Conservation (phyloP, 2,113 vertebrate species). For the Oryzias javanicus region DNA sequence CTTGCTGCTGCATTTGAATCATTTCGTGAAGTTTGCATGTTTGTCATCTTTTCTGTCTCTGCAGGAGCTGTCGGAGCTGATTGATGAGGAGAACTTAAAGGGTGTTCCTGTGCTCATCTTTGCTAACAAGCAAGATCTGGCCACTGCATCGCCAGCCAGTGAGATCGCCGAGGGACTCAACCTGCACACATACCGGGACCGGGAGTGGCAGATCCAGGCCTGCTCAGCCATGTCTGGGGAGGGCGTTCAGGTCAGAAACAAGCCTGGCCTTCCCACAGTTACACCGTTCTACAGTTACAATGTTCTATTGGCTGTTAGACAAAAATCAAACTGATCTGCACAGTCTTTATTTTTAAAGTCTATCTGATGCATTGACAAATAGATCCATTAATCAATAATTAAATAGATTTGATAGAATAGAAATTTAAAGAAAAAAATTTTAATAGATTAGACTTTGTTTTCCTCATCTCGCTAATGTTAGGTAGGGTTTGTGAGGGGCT, state of each 20-base stretch:
- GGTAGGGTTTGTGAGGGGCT: no score
- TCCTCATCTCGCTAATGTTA: no score
- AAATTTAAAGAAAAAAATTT: no score
- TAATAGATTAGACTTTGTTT: no score
- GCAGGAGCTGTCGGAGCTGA: constrained; percentile 86
- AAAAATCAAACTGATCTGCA: no score
- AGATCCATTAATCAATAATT: no score
- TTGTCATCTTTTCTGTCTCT: background rate
- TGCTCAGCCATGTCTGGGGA: constrained; percentile 87
- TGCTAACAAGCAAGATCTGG: constrained; percentile 89
- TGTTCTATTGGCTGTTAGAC: no score
- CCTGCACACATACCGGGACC: constrained; percentile 85
- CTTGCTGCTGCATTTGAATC: background rate
- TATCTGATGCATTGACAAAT: no score
- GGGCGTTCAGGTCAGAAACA: constrained; percentile 82
- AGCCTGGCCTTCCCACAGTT: background rate
- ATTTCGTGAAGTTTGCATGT: background rate
- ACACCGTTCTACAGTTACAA: no score
- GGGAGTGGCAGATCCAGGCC: constrained; percentile 90
- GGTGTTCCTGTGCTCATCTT: constrained; percentile 86
- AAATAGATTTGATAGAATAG: no score
- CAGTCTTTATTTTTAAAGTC: no score
- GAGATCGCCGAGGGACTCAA: constrained; percentile 87
- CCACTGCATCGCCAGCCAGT: constrained; percentile 79
- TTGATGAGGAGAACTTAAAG: constrained; percentile 79